Evolutionary conservation across 2,113 vertebrate species (phyloP).

Genomic region (Alces alces): DNA sequence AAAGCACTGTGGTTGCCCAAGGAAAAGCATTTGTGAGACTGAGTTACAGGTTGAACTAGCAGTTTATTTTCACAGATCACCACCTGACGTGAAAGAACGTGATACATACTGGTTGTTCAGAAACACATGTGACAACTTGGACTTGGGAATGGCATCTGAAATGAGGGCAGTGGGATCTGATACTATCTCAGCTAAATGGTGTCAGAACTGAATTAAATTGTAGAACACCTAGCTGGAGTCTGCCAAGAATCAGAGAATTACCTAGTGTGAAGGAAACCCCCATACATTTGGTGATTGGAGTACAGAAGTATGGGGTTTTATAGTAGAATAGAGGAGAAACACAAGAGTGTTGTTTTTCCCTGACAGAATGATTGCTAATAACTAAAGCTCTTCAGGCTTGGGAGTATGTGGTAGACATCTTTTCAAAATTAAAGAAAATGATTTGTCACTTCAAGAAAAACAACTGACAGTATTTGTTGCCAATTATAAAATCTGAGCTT

Average conservation of each 20-base stretch:
- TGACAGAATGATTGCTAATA: neutral
- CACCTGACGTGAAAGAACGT: neutral
- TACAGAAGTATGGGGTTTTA: neutral
- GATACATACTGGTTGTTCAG: neutral
- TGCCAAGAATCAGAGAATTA: neutral
- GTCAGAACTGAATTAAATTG: neutral
- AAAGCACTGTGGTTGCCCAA: neutral
- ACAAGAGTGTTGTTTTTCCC: neutral
- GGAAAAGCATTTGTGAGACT: neutral
- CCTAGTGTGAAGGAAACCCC: neutral
- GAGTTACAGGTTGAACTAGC: neutral
- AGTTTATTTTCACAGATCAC: neutral
- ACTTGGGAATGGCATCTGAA: neutral
- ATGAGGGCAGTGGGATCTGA: neutral
- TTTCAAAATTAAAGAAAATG: neutral
- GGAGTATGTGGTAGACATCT: neutral
- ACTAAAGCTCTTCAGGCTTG: neutral
- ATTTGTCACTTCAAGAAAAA: neutral
- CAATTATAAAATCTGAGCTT: neutral
- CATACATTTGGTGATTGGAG: neutral
- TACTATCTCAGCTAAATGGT: neutral
- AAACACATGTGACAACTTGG: neutral
- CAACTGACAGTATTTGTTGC: neutral
- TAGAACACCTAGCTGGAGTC: neutral
- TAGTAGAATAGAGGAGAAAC: neutral